Evolutionary conservation across 2,113 vertebrate genomes (phyloP), one percentile per base, ranked within the genome.

Genomic region (Actenoides hombroni): DNA sequence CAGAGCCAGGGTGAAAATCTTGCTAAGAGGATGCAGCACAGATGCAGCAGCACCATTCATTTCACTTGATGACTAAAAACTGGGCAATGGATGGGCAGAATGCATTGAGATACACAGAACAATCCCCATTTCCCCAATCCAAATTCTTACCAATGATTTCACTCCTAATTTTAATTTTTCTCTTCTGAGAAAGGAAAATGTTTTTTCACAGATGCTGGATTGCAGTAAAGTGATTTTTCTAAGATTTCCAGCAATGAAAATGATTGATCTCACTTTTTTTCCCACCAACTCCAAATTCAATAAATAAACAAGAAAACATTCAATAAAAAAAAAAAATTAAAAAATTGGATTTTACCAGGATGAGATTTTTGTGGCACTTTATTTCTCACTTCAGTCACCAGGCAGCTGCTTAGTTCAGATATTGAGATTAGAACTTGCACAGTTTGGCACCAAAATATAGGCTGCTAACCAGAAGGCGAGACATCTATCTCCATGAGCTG

Each of bases 311-410:
- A 89, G 35, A 51, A 59, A 78, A 82, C 31, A 70, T 37, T 37
- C 37, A 76, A 56, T 60, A 20, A 46, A 19, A 46, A 46, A 18
- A 78, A 68, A 75, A 15, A 59, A 89, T 37, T 37, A 53, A 94
- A 85, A 91, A 90, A 84, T 75, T 48, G 23, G 11, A 49, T 23
- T 49, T 94, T 90, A 56, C 65, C 29, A 49, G 60, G 21, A 84
- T 67, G 17, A 85, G n/a, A 60, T 61, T 17, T 63, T 88, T 81
- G 8, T 75, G 68, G 26, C 51, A 81, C 44, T 82, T 96, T 74
- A 93, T 95, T 97, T 96, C 86, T 83, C 37, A 82, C 80, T 93
- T 90, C 68, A 88, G 28, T 94, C 90, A 86, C 51, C 80, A 83
- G n/a, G 67, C 28, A 89, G 75, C 33, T 12, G 2, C 33, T 64